Conservation (phyloP, 2,113 vertebrate species). For the Boleophthalmus pectinirostris region DNA sequence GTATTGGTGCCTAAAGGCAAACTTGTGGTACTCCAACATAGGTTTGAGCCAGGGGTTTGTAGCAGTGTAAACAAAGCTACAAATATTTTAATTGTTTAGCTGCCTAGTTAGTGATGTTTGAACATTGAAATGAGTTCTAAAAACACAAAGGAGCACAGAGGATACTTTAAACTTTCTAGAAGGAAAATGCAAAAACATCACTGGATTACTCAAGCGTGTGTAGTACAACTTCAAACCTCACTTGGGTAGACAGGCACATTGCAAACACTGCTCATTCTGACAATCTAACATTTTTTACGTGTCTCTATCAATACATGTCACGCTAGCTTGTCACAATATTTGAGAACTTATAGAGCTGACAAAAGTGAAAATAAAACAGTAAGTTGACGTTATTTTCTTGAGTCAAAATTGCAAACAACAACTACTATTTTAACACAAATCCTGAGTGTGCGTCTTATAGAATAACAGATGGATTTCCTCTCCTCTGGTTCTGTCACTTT, state of each 20-base stretch:
- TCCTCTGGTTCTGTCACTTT: constrained; percentile 55
- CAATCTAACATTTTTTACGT: too few relatives aligned
- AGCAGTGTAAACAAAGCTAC: not conserved
- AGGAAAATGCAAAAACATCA: too few relatives aligned
- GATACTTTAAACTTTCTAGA: too few relatives aligned
- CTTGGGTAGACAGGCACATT: too few relatives aligned
- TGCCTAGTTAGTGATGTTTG: too few relatives aligned
- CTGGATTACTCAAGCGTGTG: too few relatives aligned
- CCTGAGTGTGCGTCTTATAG: constrained; percentile 3
- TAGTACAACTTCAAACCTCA: too few relatives aligned
- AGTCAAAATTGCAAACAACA: constrained; percentile 14
- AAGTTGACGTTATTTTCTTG: constrained; percentile 5
- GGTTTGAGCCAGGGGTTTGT: not conserved
- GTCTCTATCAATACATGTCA: not conserved
- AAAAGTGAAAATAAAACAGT: not conserved
- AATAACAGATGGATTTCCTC: constrained; percentile 28
- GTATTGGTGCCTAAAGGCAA: not conserved
- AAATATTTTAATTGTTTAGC: not conserved
- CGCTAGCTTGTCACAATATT: not conserved
- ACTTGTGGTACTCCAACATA: not conserved
- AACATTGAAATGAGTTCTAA: too few relatives aligned
- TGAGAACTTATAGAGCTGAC: not conserved
- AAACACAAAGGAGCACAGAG: too few relatives aligned
- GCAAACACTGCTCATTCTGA: too few relatives aligned
- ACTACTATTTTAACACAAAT: constrained; percentile 10